A percentile compares a stretch with the other conserved stretches of the same genome.
These are phyloP conservation scores for Chionoecetes opilio DNA, from an alignment of 1,140 invertebrate species.

Conservation along the genomic window DNA sequence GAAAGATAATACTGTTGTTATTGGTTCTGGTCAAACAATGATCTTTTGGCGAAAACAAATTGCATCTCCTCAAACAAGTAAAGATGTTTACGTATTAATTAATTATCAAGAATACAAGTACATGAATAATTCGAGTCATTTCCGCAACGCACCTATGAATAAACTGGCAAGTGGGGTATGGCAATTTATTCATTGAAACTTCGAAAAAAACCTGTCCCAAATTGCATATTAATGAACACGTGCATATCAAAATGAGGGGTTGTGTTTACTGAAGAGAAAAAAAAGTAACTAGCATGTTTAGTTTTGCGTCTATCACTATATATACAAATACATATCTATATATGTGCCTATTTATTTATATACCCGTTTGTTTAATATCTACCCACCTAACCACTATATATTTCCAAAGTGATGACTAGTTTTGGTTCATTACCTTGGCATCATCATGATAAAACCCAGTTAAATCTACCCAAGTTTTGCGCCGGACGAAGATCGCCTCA, in stretches of 20 bases:
- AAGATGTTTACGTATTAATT: neutral
- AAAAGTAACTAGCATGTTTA: neutral
- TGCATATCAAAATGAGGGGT: neutral
- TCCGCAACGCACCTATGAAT: neutral
- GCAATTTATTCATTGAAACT: neutral
- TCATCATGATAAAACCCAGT: too few species aligned
- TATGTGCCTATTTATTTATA: neutral
- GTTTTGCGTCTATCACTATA: too few species aligned
- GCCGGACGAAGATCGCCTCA: too few species aligned
- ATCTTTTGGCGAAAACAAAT: too few species aligned
- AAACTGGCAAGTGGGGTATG: neutral
- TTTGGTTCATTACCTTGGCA: too few species aligned
- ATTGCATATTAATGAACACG: neutral
- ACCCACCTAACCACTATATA: neutral
- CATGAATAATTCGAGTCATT: neutral
- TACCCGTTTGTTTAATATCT: neutral
- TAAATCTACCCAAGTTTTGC: too few species aligned
- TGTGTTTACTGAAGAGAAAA: neutral
- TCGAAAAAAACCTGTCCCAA: neutral
- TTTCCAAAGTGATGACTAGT: too few species aligned
- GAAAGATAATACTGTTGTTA: too few species aligned
- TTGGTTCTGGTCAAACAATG: too few species aligned
- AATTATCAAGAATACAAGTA: neutral
- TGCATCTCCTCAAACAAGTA: neutral
- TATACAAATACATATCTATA: neutral